A percentile compares a stretch with the other conserved stretches of the same genome.
phyloP scores from a whole-genome alignment of 2,797 vertebrate genomes.

The Masticophis lateralis region DNA sequence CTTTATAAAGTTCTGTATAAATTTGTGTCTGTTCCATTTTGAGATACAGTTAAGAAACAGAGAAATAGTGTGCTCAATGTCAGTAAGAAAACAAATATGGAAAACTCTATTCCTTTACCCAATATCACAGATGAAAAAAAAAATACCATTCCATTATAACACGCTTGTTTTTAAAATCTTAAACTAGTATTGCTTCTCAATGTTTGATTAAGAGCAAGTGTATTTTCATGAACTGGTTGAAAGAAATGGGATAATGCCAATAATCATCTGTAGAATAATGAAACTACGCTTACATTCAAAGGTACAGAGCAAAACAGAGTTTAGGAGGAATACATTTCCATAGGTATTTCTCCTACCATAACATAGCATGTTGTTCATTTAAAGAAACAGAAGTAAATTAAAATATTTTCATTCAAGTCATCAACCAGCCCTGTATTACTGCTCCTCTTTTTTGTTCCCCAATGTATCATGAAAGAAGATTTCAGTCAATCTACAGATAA shows the following conservation, averaged over 20 bases:
- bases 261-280: not conserved
- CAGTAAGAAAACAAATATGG: constrained; percentile 30
- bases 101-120: constrained; percentile 24
- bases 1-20: not conserved
- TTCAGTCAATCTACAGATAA: not conserved
- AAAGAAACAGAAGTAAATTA: not conserved
- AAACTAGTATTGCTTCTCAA: not conserved
- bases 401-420: not conserved
- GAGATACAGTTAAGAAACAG: not conserved
- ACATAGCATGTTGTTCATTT: not conserved
- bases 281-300: not conserved
- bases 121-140: constrained; percentile 35
- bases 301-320: not conserved
- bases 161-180: not conserved
- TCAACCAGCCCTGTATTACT: not conserved
- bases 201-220: not conserved
- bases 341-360: not conserved
- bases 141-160: not conserved
- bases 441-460: not conserved
- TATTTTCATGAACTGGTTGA: not conserved
- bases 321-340: not conserved
- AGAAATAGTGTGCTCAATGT: not conserved
- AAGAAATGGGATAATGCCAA: not conserved
- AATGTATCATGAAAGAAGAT: not conserved
- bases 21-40: constrained; percentile 1